These are phyloP conservation scores for Sarcophaga variegata DNA, from an alignment of 2,888 invertebrate genomes.

Conservation along the genomic window DNA sequence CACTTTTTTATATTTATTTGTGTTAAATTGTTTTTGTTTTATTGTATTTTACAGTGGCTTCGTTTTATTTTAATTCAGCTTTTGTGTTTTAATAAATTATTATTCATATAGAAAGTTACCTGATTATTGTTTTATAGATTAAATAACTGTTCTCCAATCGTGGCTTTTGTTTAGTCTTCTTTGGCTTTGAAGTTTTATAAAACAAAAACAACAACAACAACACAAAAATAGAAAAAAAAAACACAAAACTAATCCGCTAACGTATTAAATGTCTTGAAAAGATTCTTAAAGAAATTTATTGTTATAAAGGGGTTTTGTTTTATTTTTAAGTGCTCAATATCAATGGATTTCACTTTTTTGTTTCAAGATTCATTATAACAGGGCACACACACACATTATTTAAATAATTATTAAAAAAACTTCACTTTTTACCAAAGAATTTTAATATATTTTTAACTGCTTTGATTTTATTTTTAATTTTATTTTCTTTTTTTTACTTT, in stretches of 20 bases:
- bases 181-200: not conserved
- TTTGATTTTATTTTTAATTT: not conserved
- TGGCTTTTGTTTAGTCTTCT: not conserved
- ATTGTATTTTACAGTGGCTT: not conserved
- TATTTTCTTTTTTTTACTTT: constrained; percentile 12
- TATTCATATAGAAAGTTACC: constrained; percentile 60
- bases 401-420: constrained; percentile 26
- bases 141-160: constrained; percentile 13
- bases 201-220: too few relatives aligned
- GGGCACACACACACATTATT: not conserved
- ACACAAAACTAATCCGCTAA: not conserved
- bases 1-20: not conserved
- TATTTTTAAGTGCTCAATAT: not conserved
- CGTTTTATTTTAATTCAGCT: not conserved
- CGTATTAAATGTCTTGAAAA: not conserved
- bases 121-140: constrained; percentile 17
- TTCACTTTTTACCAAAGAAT: constrained; percentile 53
- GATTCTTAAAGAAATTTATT: not conserved
- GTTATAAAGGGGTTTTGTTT: not conserved
- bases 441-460: constrained; percentile 2
- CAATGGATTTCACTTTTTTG: constrained; percentile 36
- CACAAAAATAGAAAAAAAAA: too few relatives aligned
- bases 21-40: constrained; percentile 1
- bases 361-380: not conserved
- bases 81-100: constrained; percentile 1